Evolutionary conservation across 2,888 invertebrate genomes (phyloP).

Genomic region (Diachrysia chrysitis): DNA sequence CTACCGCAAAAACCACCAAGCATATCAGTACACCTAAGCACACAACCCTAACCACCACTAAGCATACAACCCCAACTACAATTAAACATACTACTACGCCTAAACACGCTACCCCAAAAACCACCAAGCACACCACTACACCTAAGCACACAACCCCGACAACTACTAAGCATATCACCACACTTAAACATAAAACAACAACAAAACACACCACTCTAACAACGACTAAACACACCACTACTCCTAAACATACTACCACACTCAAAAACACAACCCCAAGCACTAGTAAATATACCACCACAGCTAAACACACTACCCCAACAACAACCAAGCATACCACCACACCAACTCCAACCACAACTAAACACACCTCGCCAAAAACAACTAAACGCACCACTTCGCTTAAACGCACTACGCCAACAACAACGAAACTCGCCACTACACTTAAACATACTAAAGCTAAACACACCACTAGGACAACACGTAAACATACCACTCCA

Average conservation of each 20-base stretch:
- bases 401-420: not conserved
- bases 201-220: not conserved
- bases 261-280: not conserved
- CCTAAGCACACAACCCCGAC: not conserved
- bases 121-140: not conserved
- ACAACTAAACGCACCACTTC: conserved; percentile 6
- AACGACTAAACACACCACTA: not conserved
- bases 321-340: not conserved
- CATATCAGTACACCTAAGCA: not conserved
- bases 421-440: not conserved
- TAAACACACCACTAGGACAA: not conserved
- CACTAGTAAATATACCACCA: not conserved
- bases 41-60: not conserved
- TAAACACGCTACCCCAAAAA: not conserved
- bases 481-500: not conserved
- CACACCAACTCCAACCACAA: not conserved
- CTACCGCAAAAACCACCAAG: not conserved
- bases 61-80: not conserved
- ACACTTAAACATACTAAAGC: not conserved
- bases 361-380: not conserved
- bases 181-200: not conserved
- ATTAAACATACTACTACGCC: not conserved
- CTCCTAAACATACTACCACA: not conserved
- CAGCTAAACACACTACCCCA: not conserved
- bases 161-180: not conserved